Evolutionary conservation across 2,797 vertebrate genomes (phyloP), one percentile per base, ranked within the genome.

Genomic region (Clarias laeviceps): DNA sequence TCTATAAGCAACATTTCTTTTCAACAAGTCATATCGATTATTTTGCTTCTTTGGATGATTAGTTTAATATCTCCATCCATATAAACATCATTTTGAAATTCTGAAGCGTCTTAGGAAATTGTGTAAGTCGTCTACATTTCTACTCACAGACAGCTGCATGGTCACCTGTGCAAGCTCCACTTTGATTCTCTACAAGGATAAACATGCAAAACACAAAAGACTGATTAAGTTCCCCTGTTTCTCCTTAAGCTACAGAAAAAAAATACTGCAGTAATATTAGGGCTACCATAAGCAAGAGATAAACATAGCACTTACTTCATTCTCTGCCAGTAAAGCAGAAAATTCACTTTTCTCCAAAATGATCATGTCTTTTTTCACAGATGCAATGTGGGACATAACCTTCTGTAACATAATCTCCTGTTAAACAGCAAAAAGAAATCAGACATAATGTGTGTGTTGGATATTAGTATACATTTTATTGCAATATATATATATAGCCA

Each of bases 291-390:
- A 2, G 11, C 0, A 32, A 84, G 40, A 70, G 14, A 61, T n/a
- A n/a, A 24, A 66, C 0, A 64, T 5, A 73, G 20, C 11, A 11
- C 89, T 90, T 94, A 99, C 98, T 96, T 99, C 98, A 1, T 97
- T 99, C 92, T 99, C 97, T 86, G 96, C 92, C 90, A 98, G 92
- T 81, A 99, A 95, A 8, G 96, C 91, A 65, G 97, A 97, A 93
- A 99, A 99, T 93, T 99, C 98, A 88, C 98, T 99, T 94, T 97
- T 99, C 93, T 99, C 98, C 78, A 99, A 95, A 92, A 99, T 99
- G 73, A 99, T 94, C 98, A 99, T 99, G 91, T 99, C 98, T 90
- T 99, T 99, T 94, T 98, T 99, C 45, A 99, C 95, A 0, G 94
- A 88, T 15, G 94, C 93, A 86, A 99, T 99, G 88, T 97, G 95